These are phyloP conservation scores for Idris sp. DNA, from an alignment of 1,140 invertebrate species.

Conservation along the genomic window DNA sequence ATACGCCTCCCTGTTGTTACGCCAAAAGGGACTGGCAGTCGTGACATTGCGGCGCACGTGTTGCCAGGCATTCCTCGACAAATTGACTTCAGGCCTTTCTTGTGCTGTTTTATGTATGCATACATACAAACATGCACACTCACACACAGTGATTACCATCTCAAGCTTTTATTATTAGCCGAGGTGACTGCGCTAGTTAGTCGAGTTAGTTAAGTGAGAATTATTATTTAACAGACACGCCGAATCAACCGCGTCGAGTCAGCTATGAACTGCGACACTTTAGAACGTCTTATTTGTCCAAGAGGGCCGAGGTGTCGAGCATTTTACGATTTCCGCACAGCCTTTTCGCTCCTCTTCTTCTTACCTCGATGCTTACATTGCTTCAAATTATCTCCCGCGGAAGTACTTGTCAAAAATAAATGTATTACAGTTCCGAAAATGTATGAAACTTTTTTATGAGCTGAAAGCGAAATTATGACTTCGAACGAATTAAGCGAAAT, in stretches of 20 bases:
- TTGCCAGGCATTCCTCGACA: slow-evolving; percentile 77
- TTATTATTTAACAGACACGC: slow-evolving; percentile 75
- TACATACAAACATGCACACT: slow-evolving; percentile 12
- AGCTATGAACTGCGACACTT: slow-evolving; percentile 30
- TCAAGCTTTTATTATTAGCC: slow-evolving; percentile 78
- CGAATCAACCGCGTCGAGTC: slow-evolving; percentile 32
- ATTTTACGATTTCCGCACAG: slow-evolving; percentile 75
- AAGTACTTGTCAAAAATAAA: slow-evolving; percentile 51
- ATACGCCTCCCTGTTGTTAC: slow-evolving; percentile 11
- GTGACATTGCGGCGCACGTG: slow-evolving; percentile 68
- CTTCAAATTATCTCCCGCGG: slow-evolving; percentile 35
- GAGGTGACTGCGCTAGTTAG: slow-evolving; percentile 73
- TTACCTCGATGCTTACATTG: slow-evolving; percentile 32
- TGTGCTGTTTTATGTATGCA: slow-evolving; percentile 43
- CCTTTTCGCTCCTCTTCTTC: slow-evolving; percentile 45
- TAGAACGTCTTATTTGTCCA: slow-evolving; percentile 75
- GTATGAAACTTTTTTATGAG: slow-evolving; percentile 5
- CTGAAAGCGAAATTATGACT: slow-evolving; percentile 8
- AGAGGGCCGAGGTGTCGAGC: slow-evolving; percentile 74
- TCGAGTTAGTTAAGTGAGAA: slow-evolving; percentile 78
- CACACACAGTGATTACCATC: slow-evolving; percentile 26
- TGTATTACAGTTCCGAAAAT: slow-evolving; percentile 43
- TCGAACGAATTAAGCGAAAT: slow-evolving; percentile 33
- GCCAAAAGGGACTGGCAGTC: slow-evolving; percentile 34
- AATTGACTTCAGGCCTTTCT: slow-evolving; percentile 75